Conservation (phyloP, 2,797 vertebrate genomes). For the Muraenolepis orangiensis region DNA sequence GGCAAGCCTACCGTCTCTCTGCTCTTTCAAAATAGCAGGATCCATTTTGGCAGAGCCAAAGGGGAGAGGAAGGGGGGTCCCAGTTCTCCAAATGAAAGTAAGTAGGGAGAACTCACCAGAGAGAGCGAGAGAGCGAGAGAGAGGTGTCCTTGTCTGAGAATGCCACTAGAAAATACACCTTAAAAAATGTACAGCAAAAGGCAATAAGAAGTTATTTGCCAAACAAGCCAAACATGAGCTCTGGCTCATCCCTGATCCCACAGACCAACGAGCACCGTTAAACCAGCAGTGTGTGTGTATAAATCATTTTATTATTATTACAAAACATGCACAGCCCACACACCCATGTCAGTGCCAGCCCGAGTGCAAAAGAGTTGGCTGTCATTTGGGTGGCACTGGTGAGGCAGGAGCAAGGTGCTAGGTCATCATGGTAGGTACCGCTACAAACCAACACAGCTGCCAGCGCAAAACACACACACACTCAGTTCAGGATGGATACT, state of each 20-base stretch:
- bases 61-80: constrained; percentile 24
- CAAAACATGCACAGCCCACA: neutral
- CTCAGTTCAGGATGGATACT: neutral
- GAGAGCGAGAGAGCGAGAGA: too few species aligned
- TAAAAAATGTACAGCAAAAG: constrained; percentile 17
- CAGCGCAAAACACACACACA: too few species aligned
- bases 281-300: neutral
- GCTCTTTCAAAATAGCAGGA: constrained; percentile 40
- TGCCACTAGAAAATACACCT: constrained; percentile 24
- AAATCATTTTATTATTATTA: too few species aligned
- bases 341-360: neutral
- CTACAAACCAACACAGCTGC: too few species aligned
- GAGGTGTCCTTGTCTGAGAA: constrained; percentile 41
- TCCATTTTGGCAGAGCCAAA: constrained; percentile 35
- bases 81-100: constrained; percentile 45
- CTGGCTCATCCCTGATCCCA: neutral
- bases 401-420: too few species aligned
- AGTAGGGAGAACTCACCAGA: too few species aligned
- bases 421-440: too few species aligned
- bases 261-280: neutral
- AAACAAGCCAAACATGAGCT: constrained; percentile 8
- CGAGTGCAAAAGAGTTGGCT: too few species aligned
- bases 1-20: constrained; percentile 32
- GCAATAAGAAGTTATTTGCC: constrained; percentile 1
- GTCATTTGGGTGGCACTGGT: too few species aligned